A percentile compares a stretch with the other conserved stretches of the same genome.
Evolutionary conservation across 2,888 invertebrate species (phyloP).

Genomic region (Achlya flavicornis): DNA sequence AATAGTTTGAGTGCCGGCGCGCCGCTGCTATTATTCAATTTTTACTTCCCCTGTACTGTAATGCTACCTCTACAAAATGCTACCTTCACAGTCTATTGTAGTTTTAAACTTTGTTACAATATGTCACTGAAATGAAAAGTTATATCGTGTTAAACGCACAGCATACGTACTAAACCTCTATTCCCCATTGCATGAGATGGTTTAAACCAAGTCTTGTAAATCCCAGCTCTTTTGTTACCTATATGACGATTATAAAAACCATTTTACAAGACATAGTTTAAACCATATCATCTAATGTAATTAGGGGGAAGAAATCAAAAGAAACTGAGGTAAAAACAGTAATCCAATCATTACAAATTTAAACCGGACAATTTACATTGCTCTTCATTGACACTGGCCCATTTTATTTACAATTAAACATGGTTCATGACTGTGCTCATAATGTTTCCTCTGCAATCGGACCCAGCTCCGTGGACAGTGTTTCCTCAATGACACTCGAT

Average conservation of each 20-base stretch:
- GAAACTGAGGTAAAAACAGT: no score
- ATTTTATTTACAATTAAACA: not conserved
- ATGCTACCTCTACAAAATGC: slow-evolving; percentile 16
- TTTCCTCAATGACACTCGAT: not conserved
- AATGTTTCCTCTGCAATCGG: not conserved
- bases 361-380: not conserved
- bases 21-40: slow-evolving; percentile 54
- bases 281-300: no score
- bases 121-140: not conserved
- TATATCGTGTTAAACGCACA: not conserved
- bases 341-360: no score
- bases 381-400: not conserved
- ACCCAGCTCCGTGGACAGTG: not conserved
- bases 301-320: no score
- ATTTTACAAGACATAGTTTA: no score
- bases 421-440: not conserved
- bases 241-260: no score
- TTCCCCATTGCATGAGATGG: no score
- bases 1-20: slow-evolving; percentile 65
- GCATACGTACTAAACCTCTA: no score
- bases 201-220: no score
- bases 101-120: not conserved
- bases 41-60: slow-evolving; percentile 43
- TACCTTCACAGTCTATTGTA: slow-evolving; percentile 13
- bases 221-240: no score